These are phyloP conservation scores for Sialia sialis DNA, from an alignment of 2,113 vertebrate genomes.

Conservation along the genomic window DNA sequence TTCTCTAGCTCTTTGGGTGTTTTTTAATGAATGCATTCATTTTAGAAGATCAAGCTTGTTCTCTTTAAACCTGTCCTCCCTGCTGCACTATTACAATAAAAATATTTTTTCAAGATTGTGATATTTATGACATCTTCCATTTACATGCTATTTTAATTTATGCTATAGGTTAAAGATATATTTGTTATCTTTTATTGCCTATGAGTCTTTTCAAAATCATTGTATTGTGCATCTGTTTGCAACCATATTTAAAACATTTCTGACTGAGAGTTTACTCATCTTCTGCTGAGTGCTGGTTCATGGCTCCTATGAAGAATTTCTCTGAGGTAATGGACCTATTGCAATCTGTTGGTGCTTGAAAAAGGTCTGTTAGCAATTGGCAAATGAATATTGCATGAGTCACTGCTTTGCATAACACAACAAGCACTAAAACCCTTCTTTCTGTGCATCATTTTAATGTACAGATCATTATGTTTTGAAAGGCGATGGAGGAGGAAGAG, in stretches of 20 bases:
- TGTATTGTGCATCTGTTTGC: not conserved
- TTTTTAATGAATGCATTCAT: not conserved
- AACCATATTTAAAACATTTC: not conserved
- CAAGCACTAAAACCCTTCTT: not conserved
- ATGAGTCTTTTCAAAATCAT: not conserved
- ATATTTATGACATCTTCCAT: not conserved
- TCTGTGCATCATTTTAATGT: not conserved
- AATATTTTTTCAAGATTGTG: not conserved
- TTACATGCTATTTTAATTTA: not conserved
- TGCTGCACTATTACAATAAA: not conserved
- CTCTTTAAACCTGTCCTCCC: not conserved
- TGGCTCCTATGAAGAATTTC: not conserved
- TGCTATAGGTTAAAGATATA: not conserved
- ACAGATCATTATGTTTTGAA: not conserved
- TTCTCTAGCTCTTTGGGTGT: not conserved
- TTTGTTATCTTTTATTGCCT: not conserved
- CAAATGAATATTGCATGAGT: not conserved
- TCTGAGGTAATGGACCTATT: not conserved
- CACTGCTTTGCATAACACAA: not conserved
- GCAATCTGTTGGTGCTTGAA: not conserved
- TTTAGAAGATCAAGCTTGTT: not conserved
- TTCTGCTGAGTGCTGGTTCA: not conserved
- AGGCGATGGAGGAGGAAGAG: not conserved
- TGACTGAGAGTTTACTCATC: not conserved
- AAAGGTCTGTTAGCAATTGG: not conserved